Conservation (phyloP, 2,888 invertebrate species). For the Drosophila pseudotakahashii region DNA sequence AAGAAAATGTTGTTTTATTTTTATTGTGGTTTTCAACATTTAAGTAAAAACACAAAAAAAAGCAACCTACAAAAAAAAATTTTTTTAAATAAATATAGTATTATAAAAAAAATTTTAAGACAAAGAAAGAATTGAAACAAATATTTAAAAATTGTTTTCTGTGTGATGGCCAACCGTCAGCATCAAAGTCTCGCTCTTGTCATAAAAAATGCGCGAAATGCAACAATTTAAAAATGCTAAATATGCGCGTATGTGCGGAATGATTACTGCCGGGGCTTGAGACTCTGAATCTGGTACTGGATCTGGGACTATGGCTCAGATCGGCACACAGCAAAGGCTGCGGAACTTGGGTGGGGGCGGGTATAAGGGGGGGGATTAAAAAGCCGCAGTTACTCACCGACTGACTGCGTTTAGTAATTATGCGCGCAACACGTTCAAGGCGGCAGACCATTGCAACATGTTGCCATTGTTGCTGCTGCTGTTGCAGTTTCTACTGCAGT, state of each 20-base stretch:
- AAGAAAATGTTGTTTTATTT: no score
- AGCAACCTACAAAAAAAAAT: no score
- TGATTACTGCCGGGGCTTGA: constrained; percentile 55
- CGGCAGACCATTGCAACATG: constrained; percentile 67
- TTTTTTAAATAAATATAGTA: no score
- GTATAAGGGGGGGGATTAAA: constrained; percentile 36
- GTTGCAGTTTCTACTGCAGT: constrained; percentile 27
- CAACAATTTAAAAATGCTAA: constrained; percentile 74
- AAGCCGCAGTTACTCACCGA: constrained; percentile 40
- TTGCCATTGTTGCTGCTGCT: constrained; percentile 61
- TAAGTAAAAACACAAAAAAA: no score
- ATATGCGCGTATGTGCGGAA: constrained; percentile 76
- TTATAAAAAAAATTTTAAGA: no score
- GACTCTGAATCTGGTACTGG: constrained; percentile 18
- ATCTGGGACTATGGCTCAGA: constrained; percentile 18
- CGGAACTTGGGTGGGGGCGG: constrained; percentile 3
- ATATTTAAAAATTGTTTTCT: not conserved
- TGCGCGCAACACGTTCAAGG: constrained; percentile 73
- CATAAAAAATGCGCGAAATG: constrained; percentile 76
- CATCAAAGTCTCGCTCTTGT: constrained; percentile 49
- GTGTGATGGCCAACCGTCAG: constrained; percentile 19
- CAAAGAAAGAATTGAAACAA: no score
- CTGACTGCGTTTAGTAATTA: constrained; percentile 64
- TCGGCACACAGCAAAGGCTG: constrained; percentile 40
- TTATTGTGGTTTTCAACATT: no score